phyloP scores from a whole-genome alignment of 2,113 vertebrate genomes.

The Chloebia gouldiae region DNA sequence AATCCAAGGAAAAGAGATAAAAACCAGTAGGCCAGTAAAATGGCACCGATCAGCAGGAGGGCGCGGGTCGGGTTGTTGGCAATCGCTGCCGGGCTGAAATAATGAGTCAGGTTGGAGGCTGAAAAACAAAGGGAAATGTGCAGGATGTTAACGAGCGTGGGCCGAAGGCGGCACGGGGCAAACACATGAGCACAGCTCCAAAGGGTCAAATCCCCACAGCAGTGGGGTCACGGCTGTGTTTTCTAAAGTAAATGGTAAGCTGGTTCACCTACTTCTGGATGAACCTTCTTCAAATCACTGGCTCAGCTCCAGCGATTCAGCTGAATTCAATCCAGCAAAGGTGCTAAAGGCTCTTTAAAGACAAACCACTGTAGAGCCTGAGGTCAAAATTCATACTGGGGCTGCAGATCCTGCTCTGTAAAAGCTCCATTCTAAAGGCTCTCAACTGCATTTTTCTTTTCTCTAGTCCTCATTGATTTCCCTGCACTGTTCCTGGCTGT shows the following conservation, averaged over 20 bases:
- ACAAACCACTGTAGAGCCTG: background rate
- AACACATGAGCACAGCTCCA: background rate
- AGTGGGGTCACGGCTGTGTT: fast-evolving
- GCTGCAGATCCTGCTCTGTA: background rate
- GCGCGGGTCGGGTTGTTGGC: slow-evolving; percentile 80
- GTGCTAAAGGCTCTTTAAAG: background rate
- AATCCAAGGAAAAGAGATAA: slow-evolving; percentile 89
- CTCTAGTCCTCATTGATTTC: background rate
- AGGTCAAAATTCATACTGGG: background rate
- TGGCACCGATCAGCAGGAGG: slow-evolving; percentile 84
- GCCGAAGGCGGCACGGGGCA: background rate
- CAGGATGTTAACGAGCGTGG: background rate
- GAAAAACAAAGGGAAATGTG: slow-evolving; percentile 20
- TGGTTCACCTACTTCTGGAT: background rate
- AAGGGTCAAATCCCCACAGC: background rate
- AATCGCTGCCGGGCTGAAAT: slow-evolving; percentile 85
- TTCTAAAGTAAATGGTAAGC: background rate
- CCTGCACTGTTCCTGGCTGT: background rate
- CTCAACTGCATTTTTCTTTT: background rate
- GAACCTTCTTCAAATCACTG: background rate
- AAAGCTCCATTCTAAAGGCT: background rate
- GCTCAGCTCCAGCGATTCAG: background rate
- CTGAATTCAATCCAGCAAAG: background rate
- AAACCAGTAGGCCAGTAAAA: slow-evolving; percentile 87
- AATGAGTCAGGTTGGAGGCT: slow-evolving; percentile 92